phyloP scores from a whole-genome alignment of 2,113 vertebrate genomes.

The Corythaeola cristata region DNA sequence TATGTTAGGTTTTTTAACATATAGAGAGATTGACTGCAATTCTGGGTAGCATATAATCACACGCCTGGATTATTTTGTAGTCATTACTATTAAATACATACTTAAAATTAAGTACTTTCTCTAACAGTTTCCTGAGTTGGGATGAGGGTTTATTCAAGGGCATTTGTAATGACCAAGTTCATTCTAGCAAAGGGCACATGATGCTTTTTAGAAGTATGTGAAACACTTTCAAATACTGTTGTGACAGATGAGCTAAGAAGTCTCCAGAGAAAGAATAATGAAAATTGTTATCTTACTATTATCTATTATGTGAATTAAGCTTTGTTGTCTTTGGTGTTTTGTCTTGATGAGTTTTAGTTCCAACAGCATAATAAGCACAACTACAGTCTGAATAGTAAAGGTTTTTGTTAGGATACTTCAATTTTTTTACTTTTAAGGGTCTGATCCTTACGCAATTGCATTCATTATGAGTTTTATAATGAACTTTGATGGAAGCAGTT shows the following conservation, averaged over 20 bases:
- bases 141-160: background rate
- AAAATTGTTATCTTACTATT: background rate
- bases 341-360: background rate
- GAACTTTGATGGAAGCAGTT: background rate
- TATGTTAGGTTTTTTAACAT: rapidly evolving
- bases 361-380: background rate
- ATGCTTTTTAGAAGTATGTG: background rate
- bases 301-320: background rate
- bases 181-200: background rate
- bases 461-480: background rate
- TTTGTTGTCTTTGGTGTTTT: background rate
- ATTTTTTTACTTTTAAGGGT: background rate
- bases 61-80: background rate
- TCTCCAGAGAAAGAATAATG: background rate
- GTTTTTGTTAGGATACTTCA: background rate
- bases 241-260: background rate
- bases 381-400: background rate
- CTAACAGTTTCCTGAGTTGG: background rate
- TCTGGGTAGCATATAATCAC: background rate
- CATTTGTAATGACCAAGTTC: background rate
- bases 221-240: background rate
- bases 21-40: background rate
- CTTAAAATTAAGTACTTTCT: background rate
- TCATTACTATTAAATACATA: background rate
- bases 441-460: background rate